A percentile compares a stretch with the other conserved stretches of the same genome.
Evolutionary conservation across 2,888 invertebrate species (phyloP).

Genomic region (Eristalis tenax): DNA sequence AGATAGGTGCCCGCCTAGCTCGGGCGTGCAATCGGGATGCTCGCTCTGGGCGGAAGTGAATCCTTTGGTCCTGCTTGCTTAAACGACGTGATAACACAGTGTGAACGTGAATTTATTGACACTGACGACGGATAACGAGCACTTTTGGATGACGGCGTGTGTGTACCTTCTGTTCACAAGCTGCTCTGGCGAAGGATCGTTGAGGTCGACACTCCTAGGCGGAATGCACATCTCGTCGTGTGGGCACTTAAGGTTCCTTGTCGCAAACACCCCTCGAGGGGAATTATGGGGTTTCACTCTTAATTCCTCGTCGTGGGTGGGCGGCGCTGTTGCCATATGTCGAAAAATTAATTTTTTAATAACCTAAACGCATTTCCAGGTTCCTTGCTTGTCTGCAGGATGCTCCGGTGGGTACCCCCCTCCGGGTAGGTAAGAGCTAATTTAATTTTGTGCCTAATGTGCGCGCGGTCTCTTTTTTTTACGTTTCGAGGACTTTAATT

Average conservation of each 20-base stretch:
- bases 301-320: background rate
- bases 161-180: constrained; percentile 21
- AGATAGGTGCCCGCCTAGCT: background rate
- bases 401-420: background rate
- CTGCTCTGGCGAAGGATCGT: constrained; percentile 15
- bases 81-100: constrained; percentile 55
- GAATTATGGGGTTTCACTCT: background rate
- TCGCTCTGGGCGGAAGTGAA: constrained; percentile 27
- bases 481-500: constrained; percentile 39
- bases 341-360: constrained; percentile 45
- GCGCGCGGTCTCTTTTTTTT: constrained; percentile 22
- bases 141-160: background rate
- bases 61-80: constrained; percentile 37
- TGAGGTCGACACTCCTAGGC: constrained; percentile 37
- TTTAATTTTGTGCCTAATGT: constrained; percentile 45
- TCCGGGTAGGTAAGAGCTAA: constrained; percentile 21
- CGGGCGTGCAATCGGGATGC: background rate
- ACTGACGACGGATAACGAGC: constrained; percentile 52
- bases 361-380: constrained; percentile 8
- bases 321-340: constrained; percentile 11
- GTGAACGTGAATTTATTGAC: constrained; percentile 58
- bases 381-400: constrained; percentile 12
- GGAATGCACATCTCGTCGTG: constrained; percentile 59
- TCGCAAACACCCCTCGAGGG: background rate
- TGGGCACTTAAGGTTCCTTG: constrained; percentile 16